phyloP scores from a whole-genome alignment of 2,113 vertebrate genomes.

The Cheirogaleus medius region DNA sequence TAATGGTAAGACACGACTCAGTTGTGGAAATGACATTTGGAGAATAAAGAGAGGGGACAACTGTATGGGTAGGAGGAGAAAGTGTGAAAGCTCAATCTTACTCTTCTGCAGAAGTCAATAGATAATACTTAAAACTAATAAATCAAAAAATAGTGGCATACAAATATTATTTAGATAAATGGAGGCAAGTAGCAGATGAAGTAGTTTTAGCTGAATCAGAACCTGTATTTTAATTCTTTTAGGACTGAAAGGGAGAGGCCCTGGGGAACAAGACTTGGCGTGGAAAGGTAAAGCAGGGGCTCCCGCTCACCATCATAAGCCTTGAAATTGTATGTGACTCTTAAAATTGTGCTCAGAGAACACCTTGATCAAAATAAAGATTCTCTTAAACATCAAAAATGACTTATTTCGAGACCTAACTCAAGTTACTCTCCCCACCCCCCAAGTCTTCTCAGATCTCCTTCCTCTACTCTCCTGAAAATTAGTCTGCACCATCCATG shows the following conservation, averaged over 20 bases:
- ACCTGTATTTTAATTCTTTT: not conserved
- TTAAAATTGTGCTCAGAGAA: not conserved
- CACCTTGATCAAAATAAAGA: not conserved
- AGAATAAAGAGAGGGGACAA: not conserved
- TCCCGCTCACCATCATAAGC: not conserved
- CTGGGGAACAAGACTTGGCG: not conserved
- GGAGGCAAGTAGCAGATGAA: not conserved
- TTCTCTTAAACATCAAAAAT: not conserved
- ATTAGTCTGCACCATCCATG: not conserved
- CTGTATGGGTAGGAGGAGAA: not conserved
- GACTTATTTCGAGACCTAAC: conserved; percentile 10
- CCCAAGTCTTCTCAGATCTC: conserved; percentile 2
- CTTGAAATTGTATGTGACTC: not conserved
- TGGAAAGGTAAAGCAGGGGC: not conserved
- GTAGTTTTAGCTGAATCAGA: not conserved
- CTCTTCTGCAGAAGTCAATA: not conserved
- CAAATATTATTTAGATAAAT: not conserved
- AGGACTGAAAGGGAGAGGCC: not conserved
- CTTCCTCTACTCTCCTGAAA: not conserved
- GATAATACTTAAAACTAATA: not conserved
- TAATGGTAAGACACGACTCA: not conserved
- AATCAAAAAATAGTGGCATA: not conserved
- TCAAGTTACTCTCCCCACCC: not conserved
- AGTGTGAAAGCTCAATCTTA: not conserved
- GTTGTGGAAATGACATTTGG: not conserved